Evolutionary conservation across 2,888 invertebrate species (phyloP), one percentile per base, ranked within the genome.

Genomic region (Adelognathus sp.): DNA sequence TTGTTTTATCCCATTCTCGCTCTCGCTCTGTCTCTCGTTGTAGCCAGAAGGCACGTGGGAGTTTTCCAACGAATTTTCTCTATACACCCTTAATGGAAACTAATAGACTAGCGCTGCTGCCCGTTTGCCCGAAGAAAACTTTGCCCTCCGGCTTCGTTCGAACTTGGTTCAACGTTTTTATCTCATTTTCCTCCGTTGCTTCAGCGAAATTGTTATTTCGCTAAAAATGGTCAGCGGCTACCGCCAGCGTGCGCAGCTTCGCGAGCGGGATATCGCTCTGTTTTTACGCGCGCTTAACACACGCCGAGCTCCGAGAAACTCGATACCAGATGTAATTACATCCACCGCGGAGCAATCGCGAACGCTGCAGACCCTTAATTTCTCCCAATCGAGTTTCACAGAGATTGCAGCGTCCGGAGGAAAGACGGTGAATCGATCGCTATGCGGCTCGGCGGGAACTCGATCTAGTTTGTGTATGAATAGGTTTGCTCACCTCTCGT

Each of bases 321-420:
- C 78, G 60, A 70, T 74, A 78, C 56, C 58, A 69, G 69, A 78
- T 70, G 78, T 78, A 78, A 74, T 78, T 78, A 64, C 74, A 70
- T 69, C 7, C 58, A 29, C 50, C 46, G 41, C 44, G 5, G 58
- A 69, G 64, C 41, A 74, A 74, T 74, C 29, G 70, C 64, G 46
- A 78, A 64, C 70, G 73, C 64, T 78, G 64, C 36, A 36, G 46
- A 73, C 21, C 60, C 74, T 78, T 74, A 74, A 70, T 78, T 78
- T 78, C 46, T 52, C 70, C 31, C 56, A 56, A 72, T 77, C 64
- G 73, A 61, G 60, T 70, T 74, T 52, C 64, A 58, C 16, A 41
- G 33, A 41, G n/a, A n/a, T 52, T 31, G 70, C 0, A 41, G 29
- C 33, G 67, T 14, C 11, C 11, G 24, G 29, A 39, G 24, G 60